A percentile compares a stretch with the other conserved stretches of the same genome.
phyloP scores from a whole-genome alignment of 1,140 invertebrate genomes.

The Calliphora vicina region DNA sequence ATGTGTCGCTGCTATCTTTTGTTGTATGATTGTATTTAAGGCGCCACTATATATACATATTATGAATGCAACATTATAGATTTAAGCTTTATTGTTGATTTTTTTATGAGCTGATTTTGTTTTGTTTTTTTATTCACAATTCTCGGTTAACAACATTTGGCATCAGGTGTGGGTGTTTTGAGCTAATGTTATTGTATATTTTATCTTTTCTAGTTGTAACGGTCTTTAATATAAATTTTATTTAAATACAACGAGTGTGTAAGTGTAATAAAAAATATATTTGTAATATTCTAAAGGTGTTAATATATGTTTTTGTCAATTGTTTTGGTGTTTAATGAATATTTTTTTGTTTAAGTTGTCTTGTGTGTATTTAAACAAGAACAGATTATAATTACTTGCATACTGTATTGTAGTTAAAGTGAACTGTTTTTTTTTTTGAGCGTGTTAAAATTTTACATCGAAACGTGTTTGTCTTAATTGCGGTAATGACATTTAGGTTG shows the following conservation, averaged over 20 bases:
- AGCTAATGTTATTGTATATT: neutral
- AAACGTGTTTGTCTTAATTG: neutral
- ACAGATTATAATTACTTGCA: neutral
- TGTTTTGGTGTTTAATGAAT: slow-evolving; percentile 9
- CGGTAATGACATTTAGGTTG: neutral
- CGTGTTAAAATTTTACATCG: neutral
- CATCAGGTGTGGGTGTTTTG: slow-evolving; percentile 27
- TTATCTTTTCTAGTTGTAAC: neutral
- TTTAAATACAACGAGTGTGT: neutral
- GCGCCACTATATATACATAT: neutral
- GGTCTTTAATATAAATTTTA: neutral
- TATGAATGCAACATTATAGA: neutral
- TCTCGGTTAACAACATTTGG: slow-evolving; percentile 1
- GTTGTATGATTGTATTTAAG: neutral
- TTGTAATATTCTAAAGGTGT: slow-evolving; percentile 19
- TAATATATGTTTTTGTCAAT: slow-evolving; percentile 25
- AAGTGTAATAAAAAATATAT: neutral
- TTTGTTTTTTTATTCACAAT: neutral
- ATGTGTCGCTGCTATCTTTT: no score
- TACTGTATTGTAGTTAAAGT: neutral
- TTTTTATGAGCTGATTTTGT: no score
- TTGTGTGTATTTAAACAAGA: neutral
- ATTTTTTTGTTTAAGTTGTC: neutral
- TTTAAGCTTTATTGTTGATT: neutral
- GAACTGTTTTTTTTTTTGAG: neutral